phyloP scores from a whole-genome alignment of 2,113 vertebrate genomes.

The Vulpes vulpes region DNA sequence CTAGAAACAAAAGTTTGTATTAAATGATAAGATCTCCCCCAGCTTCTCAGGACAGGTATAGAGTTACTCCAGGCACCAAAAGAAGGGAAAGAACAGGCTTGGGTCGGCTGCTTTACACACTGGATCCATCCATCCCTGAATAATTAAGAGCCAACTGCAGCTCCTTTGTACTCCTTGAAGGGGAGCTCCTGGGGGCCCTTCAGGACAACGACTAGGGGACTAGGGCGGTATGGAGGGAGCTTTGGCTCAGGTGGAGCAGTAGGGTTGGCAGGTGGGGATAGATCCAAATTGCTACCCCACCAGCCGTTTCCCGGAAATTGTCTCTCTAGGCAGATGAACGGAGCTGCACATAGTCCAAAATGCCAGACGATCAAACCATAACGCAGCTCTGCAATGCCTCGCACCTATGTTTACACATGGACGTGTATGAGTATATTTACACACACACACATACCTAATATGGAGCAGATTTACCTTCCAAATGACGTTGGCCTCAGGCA shows the following conservation, averaged over 20 bases:
- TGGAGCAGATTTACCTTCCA: conserved; percentile 35
- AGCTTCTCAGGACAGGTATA: conserved; percentile 68
- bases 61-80: conserved; percentile 73
- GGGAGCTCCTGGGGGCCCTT: background rate
- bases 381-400: background rate
- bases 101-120: background rate
- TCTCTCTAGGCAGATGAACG: background rate
- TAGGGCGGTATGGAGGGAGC: background rate
- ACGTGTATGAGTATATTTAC: background rate
- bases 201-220: background rate
- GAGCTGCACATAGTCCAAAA: background rate
- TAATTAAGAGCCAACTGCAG: conserved; percentile 72
- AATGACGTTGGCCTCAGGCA: background rate
- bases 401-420: background rate
- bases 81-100: conserved; percentile 61
- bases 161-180: conserved; percentile 46
- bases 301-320: background rate
- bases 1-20: conserved; percentile 75
- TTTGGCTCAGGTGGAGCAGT: background rate
- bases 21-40: conserved; percentile 79
- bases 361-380: background rate
- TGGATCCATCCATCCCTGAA: conserved; percentile 63
- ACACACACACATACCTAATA: background rate
- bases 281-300: background rate
- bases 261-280: background rate